phyloP scores from a whole-genome alignment of 1,140 invertebrate genomes.

The Drosophila saltans region DNA sequence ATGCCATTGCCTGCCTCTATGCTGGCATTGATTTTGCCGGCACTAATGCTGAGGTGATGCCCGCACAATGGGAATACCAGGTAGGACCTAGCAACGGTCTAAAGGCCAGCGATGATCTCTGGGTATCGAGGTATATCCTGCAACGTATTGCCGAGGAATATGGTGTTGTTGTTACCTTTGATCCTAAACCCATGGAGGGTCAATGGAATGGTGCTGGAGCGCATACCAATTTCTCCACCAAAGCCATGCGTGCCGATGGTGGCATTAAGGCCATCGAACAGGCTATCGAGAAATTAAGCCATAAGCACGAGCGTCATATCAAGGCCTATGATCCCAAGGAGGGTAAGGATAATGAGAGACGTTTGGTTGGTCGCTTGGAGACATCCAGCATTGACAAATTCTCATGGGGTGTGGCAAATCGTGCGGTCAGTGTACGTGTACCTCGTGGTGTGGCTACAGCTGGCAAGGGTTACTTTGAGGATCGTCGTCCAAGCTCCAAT shows the following conservation, averaged over 20 bases:
- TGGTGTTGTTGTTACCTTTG: conserved; percentile 91
- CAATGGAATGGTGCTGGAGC: conserved; percentile 97
- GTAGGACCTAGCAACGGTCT: conserved; percentile 93
- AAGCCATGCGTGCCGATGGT: conserved; percentile 91
- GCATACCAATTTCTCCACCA: conserved; percentile 91
- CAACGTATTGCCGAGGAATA: conserved; percentile 95
- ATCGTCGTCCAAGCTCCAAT: conserved; percentile 93
- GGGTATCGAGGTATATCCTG: conserved; percentile 90
- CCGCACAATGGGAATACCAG: conserved; percentile 87
- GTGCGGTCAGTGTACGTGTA: conserved; percentile 89
- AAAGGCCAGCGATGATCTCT: conserved; percentile 92
- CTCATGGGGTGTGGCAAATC: conserved; percentile 88
- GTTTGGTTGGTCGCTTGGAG: conserved; percentile 91
- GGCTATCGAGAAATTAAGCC: conserved; percentile 91
- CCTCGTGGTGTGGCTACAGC: conserved; percentile 90
- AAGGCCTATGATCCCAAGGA: conserved; percentile 94
- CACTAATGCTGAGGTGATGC: conserved; percentile 97
- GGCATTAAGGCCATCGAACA: conserved; percentile 90
- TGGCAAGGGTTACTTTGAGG: conserved; percentile 94
- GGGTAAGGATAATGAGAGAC: conserved; percentile 92
- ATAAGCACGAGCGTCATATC: conserved; percentile 93
- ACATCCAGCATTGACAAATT: conserved; percentile 94
- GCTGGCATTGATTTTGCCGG: conserved; percentile 95
- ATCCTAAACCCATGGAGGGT: conserved; percentile 93
- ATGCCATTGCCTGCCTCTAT: conserved; percentile 91